Conservation (phyloP, 2,797 vertebrate species). For the Thunnus albacares region DNA sequence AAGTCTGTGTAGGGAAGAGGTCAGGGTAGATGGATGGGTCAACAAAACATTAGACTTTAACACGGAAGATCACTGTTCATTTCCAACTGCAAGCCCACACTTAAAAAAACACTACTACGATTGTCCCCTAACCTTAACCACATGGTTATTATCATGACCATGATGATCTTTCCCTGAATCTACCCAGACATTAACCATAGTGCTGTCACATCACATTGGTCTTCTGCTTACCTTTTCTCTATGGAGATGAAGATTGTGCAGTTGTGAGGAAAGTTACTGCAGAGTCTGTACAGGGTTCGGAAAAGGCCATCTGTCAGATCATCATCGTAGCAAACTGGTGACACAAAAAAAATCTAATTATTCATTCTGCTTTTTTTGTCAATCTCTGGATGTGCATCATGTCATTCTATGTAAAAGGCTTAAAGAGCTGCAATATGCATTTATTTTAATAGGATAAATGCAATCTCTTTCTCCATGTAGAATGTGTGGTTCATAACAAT, state of each 20-base stretch:
- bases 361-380: background rate
- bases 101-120: too few species aligned
- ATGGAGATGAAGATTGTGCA: conserved; percentile 89
- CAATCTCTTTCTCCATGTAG: background rate
- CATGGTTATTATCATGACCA: too few species aligned
- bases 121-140: too few species aligned
- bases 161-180: background rate
- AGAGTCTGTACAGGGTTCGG: conserved; percentile 87
- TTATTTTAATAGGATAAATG: too few species aligned
- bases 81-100: too few species aligned
- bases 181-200: too few species aligned
- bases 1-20: too few species aligned
- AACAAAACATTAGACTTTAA: too few species aligned
- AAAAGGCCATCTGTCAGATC: conserved; percentile 93
- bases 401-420: background rate
- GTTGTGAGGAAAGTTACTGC: conserved; percentile 81
- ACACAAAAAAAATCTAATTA: background rate
- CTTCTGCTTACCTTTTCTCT: conserved; percentile 89
- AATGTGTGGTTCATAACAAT: too few species aligned
- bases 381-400: background rate
- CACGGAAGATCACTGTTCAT: too few species aligned
- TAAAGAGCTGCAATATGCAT: background rate
- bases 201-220: background rate
- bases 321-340: conserved; percentile 95
- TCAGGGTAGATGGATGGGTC: too few species aligned